Base-by-base conservation (phyloP, 2,113 vertebrate genomes). In the Syrmaticus mikado region DNA sequence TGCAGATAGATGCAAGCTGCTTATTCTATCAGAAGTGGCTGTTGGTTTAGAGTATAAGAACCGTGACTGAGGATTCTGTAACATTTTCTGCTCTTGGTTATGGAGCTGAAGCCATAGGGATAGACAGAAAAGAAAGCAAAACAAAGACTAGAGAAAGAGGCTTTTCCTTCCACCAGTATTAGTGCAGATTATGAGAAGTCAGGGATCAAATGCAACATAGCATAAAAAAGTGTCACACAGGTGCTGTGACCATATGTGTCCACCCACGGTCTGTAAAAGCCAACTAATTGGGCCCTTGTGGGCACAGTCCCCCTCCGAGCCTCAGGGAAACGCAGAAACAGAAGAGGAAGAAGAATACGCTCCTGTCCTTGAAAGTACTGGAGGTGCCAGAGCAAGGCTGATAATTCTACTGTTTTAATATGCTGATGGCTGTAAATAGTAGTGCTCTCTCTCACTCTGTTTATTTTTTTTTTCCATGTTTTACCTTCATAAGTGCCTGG, bases 401-500 rank as follows among this genome's bases (percentile, higher is more conserved):
- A 30, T 24, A 14, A 36, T n/a, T 45, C 11, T 24, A 41, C 18
- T 60, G 22, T 13, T 71, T 79, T 66, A 34, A 43, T 53, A 11
- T 38, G 38, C 38, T 38, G 38, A 38, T 38, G 38, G 38, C 19
- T 38, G 38, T 38, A 38, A 38, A 38, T 38, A 38, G n/a, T 38
- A 38, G 38, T 38, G 38, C 38, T 38, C 38, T 38, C 38, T 38
- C 38, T 38, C 4, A 38, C 38, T 38, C 38, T 38, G 8, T 38
- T 38, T 38, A 38, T 38, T 38, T 38, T 38, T 38, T 38, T 38
- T 9, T 38, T 4, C 38, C 38, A 38, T 58, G 2, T 48, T 62
- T 67, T 60, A 8, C 30, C 41, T 27, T 61, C 43, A 11, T 15
- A 79, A 98, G 97, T 97, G 22, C 0, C 91, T 12, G 85, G 30